These are phyloP conservation scores for Argyresthia goedartella DNA, from an alignment of 2,888 invertebrate species.

Conservation along the genomic window DNA sequence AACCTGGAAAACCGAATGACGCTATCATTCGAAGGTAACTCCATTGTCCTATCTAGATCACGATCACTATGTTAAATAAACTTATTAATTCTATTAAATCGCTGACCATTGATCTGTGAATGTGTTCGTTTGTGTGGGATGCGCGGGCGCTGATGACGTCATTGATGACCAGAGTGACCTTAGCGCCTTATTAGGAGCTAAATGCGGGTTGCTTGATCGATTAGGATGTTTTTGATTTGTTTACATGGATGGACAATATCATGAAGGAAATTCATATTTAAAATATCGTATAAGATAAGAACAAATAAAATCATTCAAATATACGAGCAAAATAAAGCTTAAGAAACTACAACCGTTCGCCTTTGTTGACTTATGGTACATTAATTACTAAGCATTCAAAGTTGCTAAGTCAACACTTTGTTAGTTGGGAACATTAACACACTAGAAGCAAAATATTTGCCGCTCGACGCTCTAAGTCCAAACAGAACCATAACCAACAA, in stretches of 20 bases:
- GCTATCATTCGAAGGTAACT: no score
- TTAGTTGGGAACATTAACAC: no score
- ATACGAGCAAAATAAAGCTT: not conserved
- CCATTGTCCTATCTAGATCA: not conserved
- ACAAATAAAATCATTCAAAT: no score
- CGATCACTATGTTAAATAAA: not conserved
- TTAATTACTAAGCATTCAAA: no score
- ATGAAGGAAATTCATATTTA: not conserved
- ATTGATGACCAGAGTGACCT: constrained; percentile 26
- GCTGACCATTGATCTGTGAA: constrained; percentile 14
- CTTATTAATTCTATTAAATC: not conserved
- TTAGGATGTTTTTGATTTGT: not conserved
- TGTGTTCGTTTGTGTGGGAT: constrained; percentile 40
- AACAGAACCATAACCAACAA: not conserved
- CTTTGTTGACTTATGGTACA: not conserved
- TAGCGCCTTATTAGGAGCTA: constrained; percentile 22
- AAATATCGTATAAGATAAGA: not conserved
- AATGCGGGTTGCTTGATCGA: not conserved
- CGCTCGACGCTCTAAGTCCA: not conserved
- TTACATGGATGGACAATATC: not conserved
- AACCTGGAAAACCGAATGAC: no score
- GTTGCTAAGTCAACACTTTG: no score
- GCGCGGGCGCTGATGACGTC: constrained; percentile 50
- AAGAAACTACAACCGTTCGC: not conserved
- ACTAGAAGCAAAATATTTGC: not conserved